Percentiles rank a stretch among this genome's conserved stretches.
Evolutionary conservation across 2,797 vertebrate species (phyloP).

Genomic region (Semaprochilodus insignis): DNA sequence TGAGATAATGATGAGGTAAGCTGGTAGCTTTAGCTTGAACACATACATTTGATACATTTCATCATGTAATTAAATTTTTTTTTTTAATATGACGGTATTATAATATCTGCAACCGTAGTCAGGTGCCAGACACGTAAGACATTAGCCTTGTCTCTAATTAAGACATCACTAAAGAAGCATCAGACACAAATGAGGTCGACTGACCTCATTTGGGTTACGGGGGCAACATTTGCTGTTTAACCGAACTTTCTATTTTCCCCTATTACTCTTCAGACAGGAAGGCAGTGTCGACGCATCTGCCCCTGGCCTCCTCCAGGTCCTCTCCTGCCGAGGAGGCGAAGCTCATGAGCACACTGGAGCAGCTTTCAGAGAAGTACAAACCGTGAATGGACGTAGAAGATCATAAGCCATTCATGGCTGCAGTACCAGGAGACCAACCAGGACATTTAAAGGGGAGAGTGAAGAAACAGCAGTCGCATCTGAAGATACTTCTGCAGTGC

Average conservation of each 20-base stretch:
- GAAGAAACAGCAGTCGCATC: not conserved
- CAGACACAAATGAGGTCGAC: too few relatives aligned
- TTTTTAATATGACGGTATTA: too few relatives aligned
- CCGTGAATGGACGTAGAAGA: slow-evolving; percentile 54
- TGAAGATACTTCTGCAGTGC: not conserved
- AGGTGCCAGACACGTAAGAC: too few relatives aligned
- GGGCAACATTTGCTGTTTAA: too few relatives aligned
- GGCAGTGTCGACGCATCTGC: slow-evolving; percentile 80
- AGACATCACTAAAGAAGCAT: too few relatives aligned
- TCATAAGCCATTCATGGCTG: not conserved
- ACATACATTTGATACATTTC: too few relatives aligned
- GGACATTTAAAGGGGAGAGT: not conserved
- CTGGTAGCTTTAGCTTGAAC: too few relatives aligned
- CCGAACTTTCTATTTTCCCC: not conserved
- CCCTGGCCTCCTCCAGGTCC: slow-evolving; percentile 78
- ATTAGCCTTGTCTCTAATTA: too few relatives aligned
- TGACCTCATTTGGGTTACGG: too few relatives aligned
- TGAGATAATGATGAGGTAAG: too few relatives aligned
- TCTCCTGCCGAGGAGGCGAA: slow-evolving; percentile 76
- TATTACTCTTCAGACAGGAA: slow-evolving; percentile 75
- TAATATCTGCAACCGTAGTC: too few relatives aligned
- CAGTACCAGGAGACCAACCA: not conserved
- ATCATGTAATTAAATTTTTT: too few relatives aligned
- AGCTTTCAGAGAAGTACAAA: slow-evolving; percentile 79
- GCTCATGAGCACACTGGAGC: slow-evolving; percentile 73